A percentile compares a stretch with the other conserved stretches of the same genome.
Conservation (phyloP, 2,113 vertebrate genomes). For the Pseudopodoces humilis region DNA sequence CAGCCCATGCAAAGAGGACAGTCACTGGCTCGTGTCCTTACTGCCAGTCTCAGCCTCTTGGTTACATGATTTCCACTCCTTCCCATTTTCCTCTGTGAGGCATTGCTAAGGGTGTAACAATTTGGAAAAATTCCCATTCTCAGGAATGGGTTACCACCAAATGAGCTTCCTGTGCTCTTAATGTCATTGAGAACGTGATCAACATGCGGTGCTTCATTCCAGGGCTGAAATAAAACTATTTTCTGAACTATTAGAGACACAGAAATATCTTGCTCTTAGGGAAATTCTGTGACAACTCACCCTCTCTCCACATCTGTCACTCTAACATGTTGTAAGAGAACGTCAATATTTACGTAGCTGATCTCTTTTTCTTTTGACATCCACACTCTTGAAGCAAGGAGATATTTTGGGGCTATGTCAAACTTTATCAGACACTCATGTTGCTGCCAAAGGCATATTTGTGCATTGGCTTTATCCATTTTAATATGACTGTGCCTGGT, state of each 20-base stretch:
- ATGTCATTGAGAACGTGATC: neutral
- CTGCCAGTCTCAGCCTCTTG: neutral
- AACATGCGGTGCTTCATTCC: neutral
- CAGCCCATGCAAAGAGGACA: neutral
- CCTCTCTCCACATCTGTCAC: neutral
- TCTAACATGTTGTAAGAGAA: neutral
- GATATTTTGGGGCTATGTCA: conserved; percentile 11
- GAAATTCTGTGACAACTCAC: neutral
- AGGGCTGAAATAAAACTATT: neutral
- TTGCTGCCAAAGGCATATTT: neutral
- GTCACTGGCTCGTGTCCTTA: neutral
- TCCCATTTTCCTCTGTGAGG: neutral
- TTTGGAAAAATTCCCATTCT: neutral
- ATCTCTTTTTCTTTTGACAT: neutral
- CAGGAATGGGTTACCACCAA: neutral
- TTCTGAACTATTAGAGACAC: neutral
- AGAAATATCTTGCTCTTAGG: neutral
- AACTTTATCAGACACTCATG: neutral
- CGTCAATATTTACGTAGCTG: neutral
- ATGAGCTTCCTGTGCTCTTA: neutral
- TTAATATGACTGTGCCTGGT: neutral
- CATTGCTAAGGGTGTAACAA: neutral
- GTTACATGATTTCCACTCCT: neutral
- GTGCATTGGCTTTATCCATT: conserved; percentile 15
- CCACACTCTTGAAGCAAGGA: neutral